Base-by-base conservation (phyloP, 2,797 vertebrate genomes). In the Eulemur mongoz region DNA sequence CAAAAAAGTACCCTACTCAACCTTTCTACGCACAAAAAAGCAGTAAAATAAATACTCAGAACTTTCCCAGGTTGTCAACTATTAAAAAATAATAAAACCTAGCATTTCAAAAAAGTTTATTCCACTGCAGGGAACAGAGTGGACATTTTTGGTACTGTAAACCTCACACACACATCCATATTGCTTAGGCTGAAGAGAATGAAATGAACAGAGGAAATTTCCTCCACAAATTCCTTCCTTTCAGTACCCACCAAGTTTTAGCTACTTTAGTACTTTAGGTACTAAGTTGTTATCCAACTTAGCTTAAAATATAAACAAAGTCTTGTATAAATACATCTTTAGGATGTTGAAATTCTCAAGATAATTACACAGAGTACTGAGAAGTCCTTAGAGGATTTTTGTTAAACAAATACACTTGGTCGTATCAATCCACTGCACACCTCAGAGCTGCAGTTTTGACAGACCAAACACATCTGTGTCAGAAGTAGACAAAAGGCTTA, bases 21-120 rank as follows among this genome's bases (percentile, higher is more conserved):
- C 57, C 59, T 89, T 90, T 54, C 86, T 91, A 27, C 10, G 50
- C 1, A 61, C 84, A 67, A 40, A 79, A 95, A 83, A 65, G 81
- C 52, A 96, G 70, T 90, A 98, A 97, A 98, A 98, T 98, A 98
- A 98, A 98, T 98, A 90, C 18, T 95, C 59, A 92, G 43, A 38
- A n/a, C 54, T 92, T 97, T 91, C 67, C 88, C 92, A 98, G 97
- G 86, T 80, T 93, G 40, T 81, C 0, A 0, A 76, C 91, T 97
- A 85, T 97, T 97, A 96, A 97, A 97, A 97, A 97, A 97, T 82
- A 95, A 94, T 86, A 97, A 97, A 97, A 98, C 69, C 61, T 67
- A 94, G 93, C 54, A 48, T 92, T 88, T 95, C 75, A 69, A 91
- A 90, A 97, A 96, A 83, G 79, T 54, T 80, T 88, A 93, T 86